Evolutionary conservation across 2,888 invertebrate species (phyloP).

Genomic region (Sesamia inferens): DNA sequence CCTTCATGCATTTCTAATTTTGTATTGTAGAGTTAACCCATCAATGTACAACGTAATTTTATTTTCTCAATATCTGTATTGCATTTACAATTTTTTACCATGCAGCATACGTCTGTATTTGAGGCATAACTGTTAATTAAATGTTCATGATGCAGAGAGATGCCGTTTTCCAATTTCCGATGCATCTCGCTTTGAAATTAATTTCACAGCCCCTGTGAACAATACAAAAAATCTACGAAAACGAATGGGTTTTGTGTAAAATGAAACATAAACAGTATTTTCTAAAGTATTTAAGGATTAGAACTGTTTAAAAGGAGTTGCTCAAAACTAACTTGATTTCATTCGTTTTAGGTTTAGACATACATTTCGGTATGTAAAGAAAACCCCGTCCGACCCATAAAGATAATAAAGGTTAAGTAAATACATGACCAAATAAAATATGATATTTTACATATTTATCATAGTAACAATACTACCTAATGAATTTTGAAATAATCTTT

Average conservation of each 20-base stretch:
- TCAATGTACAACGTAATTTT: neutral
- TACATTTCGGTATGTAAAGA: no score
- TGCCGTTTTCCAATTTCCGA: conserved; percentile 43
- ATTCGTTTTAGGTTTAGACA: neutral
- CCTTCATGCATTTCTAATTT: neutral
- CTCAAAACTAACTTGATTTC: neutral
- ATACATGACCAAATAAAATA: no score
- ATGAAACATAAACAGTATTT: neutral
- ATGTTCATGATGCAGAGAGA: conserved; percentile 10
- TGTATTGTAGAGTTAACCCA: neutral
- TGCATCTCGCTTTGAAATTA: conserved; percentile 37
- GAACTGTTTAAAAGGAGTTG: neutral
- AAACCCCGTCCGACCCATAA: no score
- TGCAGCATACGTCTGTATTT: neutral
- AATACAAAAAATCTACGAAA: neutral
- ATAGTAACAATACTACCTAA: no score
- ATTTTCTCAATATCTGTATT: neutral
- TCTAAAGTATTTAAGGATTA: neutral
- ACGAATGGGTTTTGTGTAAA: neutral
- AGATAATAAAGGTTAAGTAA: no score
- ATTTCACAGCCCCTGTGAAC: conserved; percentile 21
- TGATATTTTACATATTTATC: no score
- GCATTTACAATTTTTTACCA: neutral
- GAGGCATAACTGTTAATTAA: neutral
- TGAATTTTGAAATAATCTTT: no score